Evolutionary conservation across 2,797 vertebrate genomes (phyloP), one percentile per base, ranked within the genome.

Genomic region (Toxotes lorentzi): DNA sequence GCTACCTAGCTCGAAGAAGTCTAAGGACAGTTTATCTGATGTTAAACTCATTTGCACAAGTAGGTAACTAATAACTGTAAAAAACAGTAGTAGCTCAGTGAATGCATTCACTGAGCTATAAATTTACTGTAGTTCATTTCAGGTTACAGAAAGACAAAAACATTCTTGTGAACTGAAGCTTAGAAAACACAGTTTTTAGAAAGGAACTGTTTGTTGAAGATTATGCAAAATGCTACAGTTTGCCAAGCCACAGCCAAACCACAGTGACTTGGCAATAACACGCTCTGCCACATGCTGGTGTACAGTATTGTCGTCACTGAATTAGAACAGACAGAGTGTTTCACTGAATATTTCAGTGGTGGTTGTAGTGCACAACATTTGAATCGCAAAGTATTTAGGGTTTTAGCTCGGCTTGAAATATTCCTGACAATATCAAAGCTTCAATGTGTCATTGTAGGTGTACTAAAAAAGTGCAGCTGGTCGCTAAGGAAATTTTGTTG

Each of bases 181-280:
- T 40, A 65, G 48, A 80, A 76, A 78, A 70, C n/a, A 23, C 40
- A 30, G 19, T 63, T 72, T 82, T 76, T 47, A 38, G 38, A 75
- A 71, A 72, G 57, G 51, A 76, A 70, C 38, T 2, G 38, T 83
- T 86, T 81, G 24, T 17, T 51, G 27, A 56, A 67, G 57, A 84
- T 88, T 91, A 85, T 74, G 83, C 79, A 86, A 88, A 70, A 61
- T 6, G 60, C 23, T 88, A 76, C 51, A 2, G 34, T 76, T 84
- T 75, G 79, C 90, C 83, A 89, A 84, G 45, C 54, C 85, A 59
- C 77, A 79, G 58, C 50, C 63, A 70, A 85, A 88, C 82, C 86
- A 10, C 89, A 84, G 67, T 47, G 24, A 73, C 71, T 87, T 88
- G 83, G 88, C 84, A 87, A 85, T 65, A 86, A 89, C 87, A 85